phyloP scores from a whole-genome alignment of 1,140 invertebrate genomes.

The Pinna nobilis region DNA sequence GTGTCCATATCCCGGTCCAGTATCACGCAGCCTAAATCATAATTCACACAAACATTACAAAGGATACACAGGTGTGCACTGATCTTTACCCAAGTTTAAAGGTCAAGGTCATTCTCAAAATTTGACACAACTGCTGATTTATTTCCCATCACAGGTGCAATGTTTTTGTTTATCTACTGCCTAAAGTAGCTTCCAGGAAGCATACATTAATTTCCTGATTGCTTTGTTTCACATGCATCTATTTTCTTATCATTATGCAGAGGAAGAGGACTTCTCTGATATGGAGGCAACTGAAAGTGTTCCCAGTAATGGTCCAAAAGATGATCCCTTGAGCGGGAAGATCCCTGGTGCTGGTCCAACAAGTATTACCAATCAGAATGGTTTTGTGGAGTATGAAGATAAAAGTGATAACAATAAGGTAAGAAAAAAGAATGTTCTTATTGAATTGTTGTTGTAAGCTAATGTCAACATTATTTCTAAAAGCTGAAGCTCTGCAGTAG shows the following conservation, averaged over 20 bases:
- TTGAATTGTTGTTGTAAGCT: neutral
- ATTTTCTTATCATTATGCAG: neutral
- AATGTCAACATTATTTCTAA: neutral
- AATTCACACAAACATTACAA: too few species aligned
- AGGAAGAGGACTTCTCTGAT: slow-evolving; percentile 3
- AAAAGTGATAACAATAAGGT: neutral
- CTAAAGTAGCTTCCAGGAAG: too few species aligned
- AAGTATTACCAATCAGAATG: neutral
- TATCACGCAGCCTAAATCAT: too few species aligned
- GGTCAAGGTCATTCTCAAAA: too few species aligned
- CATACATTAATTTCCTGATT: too few species aligned
- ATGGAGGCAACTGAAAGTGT: neutral
- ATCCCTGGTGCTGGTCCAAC: neutral
- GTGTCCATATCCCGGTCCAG: too few species aligned
- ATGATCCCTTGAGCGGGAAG: neutral
- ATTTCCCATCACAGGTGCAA: neutral
- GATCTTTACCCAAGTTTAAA: too few species aligned
- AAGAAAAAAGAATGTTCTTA: neutral
- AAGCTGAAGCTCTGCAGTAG: too few species aligned
- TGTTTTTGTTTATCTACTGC: neutral
- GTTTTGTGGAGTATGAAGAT: neutral
- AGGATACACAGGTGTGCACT: too few species aligned
- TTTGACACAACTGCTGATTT: too few species aligned
- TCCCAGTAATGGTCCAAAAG: neutral
- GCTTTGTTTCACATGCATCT: neutral